Evolutionary conservation across 2,888 invertebrate genomes (phyloP).

Genomic region (Diplolepis rosae): DNA sequence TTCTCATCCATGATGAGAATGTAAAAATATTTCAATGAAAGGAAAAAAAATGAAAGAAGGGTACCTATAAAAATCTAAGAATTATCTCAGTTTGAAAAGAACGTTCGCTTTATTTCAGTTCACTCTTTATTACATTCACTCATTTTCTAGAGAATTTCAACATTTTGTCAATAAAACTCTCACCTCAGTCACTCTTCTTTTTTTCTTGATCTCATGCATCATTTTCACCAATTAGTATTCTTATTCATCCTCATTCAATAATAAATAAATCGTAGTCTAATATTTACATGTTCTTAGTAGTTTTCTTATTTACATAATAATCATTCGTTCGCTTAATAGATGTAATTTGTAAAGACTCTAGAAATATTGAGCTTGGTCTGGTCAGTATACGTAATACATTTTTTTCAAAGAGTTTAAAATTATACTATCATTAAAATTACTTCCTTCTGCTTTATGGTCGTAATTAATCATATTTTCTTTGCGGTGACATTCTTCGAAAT

Average conservation of each 20-base stretch:
- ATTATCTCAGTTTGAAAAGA: constrained; percentile 60
- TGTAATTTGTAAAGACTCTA: constrained; percentile 72
- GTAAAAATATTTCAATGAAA: too few relatives aligned
- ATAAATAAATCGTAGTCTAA: constrained; percentile 68
- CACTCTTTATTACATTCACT: constrained; percentile 35
- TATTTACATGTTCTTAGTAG: constrained; percentile 66
- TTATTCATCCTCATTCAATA: constrained; percentile 57
- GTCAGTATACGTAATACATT: constrained; percentile 70
- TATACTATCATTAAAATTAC: constrained; percentile 44
- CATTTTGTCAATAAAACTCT: constrained; percentile 17
- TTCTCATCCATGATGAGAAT: too few relatives aligned
- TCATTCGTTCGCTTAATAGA: constrained; percentile 66
- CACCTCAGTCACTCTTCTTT: background rate
- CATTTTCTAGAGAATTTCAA: constrained; percentile 19
- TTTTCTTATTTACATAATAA: constrained; percentile 57
- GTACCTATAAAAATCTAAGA: background rate
- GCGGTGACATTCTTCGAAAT: constrained; percentile 43
- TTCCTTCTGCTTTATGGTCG: constrained; percentile 22
- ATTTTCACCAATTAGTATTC: constrained; percentile 39
- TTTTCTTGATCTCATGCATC: constrained; percentile 38
- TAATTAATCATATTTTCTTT: constrained; percentile 1
- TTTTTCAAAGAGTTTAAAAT: constrained; percentile 47
- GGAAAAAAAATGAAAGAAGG: background rate
- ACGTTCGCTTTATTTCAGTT: constrained; percentile 66
- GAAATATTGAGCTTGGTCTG: constrained; percentile 74